Base-by-base conservation (phyloP, 2,888 invertebrate genomes). In the Cephus sareptanus region DNA sequence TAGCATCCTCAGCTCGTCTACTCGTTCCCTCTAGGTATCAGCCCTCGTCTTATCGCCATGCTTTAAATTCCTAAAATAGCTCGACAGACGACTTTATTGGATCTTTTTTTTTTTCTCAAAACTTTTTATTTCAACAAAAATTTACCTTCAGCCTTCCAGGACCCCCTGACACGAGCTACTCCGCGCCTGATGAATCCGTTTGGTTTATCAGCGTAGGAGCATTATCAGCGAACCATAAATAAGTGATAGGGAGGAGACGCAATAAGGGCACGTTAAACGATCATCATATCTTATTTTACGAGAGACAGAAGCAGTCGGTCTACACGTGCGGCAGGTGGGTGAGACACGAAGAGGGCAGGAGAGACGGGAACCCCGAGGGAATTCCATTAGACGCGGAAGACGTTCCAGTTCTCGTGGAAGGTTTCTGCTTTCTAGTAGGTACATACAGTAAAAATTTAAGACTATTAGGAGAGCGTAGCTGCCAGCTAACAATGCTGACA, bases 391-490 rank as follows among this genome's bases (percentile, higher is more conserved):
- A 86, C 78, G 81, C 75, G 80, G 79, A 83, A 84, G 86, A 85
- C 78, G 83, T 86, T 82, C 79, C 80, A 77, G 75, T 83, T 80
- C 79, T 75, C 75, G 73, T 73, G 71, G 71, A 12, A 23, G 71
- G 12, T 71, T 71, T 33, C 74, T 73, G 12, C 71, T 12, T 30
- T 33, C 74, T 69, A 80, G 77, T 79, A 75, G 81, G 82, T 83
- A 84, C 82, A 83, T 84, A 86, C 79, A 82, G 83, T 87, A 82
- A 85, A 87, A 87, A 85, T 86, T 86, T 85, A 86, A 87, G 86
- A 86, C 83, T 83, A 86, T 87, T 85, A 85, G 84, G 85, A 87
- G 81, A 87, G 85, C 82, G 74, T 83, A 77, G 78, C 81, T 75
- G 75, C 79, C 74, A 69, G 75, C 79, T 84, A 86, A 86, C 87